A percentile compares a stretch with the other conserved stretches of the same genome.
Conservation (phyloP, 2,797 vertebrate genomes). For the Anguilla obscura region DNA sequence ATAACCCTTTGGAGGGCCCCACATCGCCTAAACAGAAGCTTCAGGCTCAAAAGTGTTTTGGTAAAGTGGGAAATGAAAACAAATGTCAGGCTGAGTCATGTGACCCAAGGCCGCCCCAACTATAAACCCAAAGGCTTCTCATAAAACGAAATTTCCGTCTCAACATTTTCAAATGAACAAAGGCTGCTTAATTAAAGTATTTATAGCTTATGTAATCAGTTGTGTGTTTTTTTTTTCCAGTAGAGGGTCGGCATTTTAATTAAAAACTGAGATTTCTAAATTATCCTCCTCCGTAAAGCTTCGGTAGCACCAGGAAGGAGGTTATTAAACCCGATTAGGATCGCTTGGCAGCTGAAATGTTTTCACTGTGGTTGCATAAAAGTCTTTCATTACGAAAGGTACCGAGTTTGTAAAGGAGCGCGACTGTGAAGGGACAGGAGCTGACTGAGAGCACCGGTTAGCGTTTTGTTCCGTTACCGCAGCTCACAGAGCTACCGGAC, state of each 20-base stretch:
- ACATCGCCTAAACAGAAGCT: neutral
- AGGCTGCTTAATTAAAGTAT: slow-evolving; percentile 27
- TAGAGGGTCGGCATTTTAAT: slow-evolving; percentile 30
- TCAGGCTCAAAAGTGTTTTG: neutral
- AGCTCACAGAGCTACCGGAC: neutral
- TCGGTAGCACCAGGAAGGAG: slow-evolving; percentile 57
- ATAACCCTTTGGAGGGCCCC: neutral
- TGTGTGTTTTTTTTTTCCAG: neutral
- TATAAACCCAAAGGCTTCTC: neutral
- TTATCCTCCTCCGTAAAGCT: slow-evolving; percentile 9
- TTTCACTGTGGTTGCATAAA: slow-evolving; percentile 27
- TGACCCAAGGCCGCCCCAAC: neutral
- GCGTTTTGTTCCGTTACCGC: neutral
- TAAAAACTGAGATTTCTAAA: slow-evolving; percentile 26
- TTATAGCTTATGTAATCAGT: slow-evolving; percentile 31
- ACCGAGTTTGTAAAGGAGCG: neutral
- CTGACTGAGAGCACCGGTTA: neutral
- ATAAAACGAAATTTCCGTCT: slow-evolving; percentile 21
- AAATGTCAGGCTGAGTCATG: neutral
- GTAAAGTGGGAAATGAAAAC: neutral
- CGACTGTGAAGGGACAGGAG: neutral
- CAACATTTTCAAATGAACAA: slow-evolving; percentile 20
- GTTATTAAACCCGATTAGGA: slow-evolving; percentile 67
- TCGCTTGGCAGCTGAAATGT: slow-evolving; percentile 23
- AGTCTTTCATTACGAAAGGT: slow-evolving; percentile 12